phyloP scores from a whole-genome alignment of 2,113 vertebrate genomes.

The Calidris pygmaea region DNA sequence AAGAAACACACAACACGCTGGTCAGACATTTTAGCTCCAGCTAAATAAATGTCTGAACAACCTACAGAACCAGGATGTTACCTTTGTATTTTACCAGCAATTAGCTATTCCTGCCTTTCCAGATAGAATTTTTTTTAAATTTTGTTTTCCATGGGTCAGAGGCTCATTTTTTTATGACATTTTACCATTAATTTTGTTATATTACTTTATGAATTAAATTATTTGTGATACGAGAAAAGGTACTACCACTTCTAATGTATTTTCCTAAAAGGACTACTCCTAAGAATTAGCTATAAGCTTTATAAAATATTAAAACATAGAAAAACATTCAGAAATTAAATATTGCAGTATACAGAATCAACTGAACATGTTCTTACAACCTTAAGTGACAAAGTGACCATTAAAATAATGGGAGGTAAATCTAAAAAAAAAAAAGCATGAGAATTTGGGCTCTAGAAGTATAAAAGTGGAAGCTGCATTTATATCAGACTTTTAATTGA shows the following conservation, averaged over 20 bases:
- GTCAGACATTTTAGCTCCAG: neutral
- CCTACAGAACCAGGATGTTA: neutral
- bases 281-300: neutral
- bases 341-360: neutral
- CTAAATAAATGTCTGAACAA: neutral
- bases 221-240: neutral
- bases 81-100: neutral
- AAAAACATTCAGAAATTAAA: neutral
- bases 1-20: neutral
- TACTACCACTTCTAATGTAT: neutral
- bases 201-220: neutral
- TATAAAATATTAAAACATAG: neutral
- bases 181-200: neutral
- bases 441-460: neutral
- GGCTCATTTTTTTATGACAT: neutral
- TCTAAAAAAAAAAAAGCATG: neutral
- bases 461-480: neutral
- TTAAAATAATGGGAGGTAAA: neutral
- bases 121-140: neutral
- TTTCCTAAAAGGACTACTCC: neutral
- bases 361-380: neutral
- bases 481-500: neutral
- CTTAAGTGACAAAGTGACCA: neutral
- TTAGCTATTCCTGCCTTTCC: neutral
- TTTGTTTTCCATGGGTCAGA: neutral